Evolutionary conservation across 2,113 vertebrate genomes (phyloP), one percentile per base, ranked within the genome.

Genomic region (Noctilio leporinus): DNA sequence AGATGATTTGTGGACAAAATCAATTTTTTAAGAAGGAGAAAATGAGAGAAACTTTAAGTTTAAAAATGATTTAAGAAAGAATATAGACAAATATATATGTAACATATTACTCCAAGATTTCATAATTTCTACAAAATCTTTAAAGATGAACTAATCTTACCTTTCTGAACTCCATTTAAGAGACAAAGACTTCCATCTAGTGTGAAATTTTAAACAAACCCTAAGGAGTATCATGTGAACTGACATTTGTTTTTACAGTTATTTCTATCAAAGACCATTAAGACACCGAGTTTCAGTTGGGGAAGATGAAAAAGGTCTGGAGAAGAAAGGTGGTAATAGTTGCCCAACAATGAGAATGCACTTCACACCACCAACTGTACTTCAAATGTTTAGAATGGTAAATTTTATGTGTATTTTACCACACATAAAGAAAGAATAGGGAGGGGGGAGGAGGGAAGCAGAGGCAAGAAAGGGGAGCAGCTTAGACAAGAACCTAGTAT

Each of bases 51-150:
- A 81, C 26, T 51, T 82, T 38, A 94, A 94, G 49, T 28, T 93
- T 80, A 82, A 89, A 82, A 95, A 81, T 55, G 4, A 86, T 43
- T 87, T 62, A 24, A 64, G 59, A 95, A 72, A 89, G 70, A 92
- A 78, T 43, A 49, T 62, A 4, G 10, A 76, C 47, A 87, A 62
- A 87, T 43, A 62, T 11, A 49, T 6, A 43, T 40, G 20, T 24
- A 86, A 35, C 33, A n/a, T 78, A 78, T 53, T 94, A 86, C 20
- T 64, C 38, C 17, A 75, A 91, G 28, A 93, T 57, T 55, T 91
- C 57, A 59, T 2, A 15, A 45, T 83, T 82, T 86, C 45, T 72
- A 85, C 4, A 84, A 91, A 96, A 59, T 78, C 10, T 80, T 87
- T 64, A 83, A 64, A 84, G 40, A 9, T 81, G 11, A 88, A 49